A percentile compares a stretch with the other conserved stretches of the same genome.
phyloP scores from a whole-genome alignment of 2,797 vertebrate genomes.

The Pristis pectinata region DNA sequence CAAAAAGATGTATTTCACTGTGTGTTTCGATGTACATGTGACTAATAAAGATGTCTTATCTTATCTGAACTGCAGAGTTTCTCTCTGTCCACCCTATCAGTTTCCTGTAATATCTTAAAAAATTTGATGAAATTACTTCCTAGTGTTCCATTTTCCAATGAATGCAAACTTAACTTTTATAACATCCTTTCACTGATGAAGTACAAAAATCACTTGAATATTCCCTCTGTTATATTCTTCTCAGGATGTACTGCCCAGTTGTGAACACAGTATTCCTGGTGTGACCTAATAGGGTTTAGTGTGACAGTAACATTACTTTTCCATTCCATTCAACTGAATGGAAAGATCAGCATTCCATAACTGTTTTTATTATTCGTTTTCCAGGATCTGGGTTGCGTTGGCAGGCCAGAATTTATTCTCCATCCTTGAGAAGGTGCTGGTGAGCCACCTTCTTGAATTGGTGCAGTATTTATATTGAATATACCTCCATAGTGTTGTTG shows the following conservation, averaged over 20 bases:
- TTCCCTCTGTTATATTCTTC: not conserved
- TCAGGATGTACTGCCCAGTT: not conserved
- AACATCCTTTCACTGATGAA: not conserved
- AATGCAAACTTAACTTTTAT: not conserved
- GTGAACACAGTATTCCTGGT: not conserved
- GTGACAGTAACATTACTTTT: not conserved
- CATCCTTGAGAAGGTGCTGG: too few species aligned
- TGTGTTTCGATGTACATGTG: too few species aligned
- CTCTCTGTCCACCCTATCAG: not conserved
- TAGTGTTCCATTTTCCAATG: not conserved
- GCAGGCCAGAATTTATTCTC: too few species aligned
- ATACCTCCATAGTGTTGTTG: too few species aligned
- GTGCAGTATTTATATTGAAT: too few species aligned
- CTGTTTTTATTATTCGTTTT: too few species aligned
- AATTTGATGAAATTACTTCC: not conserved
- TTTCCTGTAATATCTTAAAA: not conserved
- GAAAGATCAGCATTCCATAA: not conserved
- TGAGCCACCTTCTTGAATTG: too few species aligned
- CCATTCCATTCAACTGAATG: not conserved
- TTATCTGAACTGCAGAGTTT: not conserved
- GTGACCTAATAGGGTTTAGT: not conserved
- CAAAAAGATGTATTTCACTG: too few species aligned
- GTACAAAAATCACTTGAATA: not conserved
- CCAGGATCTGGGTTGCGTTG: too few species aligned
- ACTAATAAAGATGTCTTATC: too few species aligned